Evolutionary conservation across 2,888 invertebrate genomes (phyloP).

Genomic region (Macrophya annulata): DNA sequence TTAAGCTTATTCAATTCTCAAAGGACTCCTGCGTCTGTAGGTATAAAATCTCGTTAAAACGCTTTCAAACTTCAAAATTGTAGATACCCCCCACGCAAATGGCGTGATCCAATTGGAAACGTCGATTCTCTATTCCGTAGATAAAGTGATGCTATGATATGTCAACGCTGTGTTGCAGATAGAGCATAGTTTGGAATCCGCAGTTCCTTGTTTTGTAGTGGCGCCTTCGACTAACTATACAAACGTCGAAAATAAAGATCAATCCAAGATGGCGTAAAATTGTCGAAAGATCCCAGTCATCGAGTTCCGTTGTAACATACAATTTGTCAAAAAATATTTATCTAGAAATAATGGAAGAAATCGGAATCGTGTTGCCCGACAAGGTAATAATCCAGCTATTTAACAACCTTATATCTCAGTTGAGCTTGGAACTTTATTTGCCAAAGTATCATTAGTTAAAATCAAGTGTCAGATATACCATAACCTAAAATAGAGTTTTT

Average conservation of each 20-base stretch:
- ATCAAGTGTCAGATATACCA: constrained; percentile 26
- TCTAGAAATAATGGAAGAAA: constrained; percentile 87
- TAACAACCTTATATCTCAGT: background rate
- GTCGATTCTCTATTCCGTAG: background rate
- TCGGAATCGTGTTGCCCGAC: constrained; percentile 89
- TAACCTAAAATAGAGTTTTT: constrained; percentile 27
- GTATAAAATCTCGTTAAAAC: constrained; percentile 37
- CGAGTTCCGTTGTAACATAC: constrained; percentile 18
- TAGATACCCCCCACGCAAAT: constrained; percentile 1
- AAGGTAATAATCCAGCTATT: constrained; percentile 82
- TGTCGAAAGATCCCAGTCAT: constrained; percentile 39
- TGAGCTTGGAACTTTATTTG: background rate
- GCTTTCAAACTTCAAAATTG: constrained; percentile 43
- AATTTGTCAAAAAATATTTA: background rate
- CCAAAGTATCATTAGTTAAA: constrained; percentile 62
- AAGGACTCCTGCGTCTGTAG: background rate
- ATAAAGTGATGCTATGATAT: background rate
- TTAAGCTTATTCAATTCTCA: background rate
- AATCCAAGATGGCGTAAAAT: constrained; percentile 24
- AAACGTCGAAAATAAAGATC: background rate
- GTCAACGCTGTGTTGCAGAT: background rate
- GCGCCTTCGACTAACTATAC: background rate
- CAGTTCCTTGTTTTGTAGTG: background rate
- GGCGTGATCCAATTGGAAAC: background rate
- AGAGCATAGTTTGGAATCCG: background rate